phyloP scores from a whole-genome alignment of 2,888 invertebrate species.

The Odontocerum albicorne region DNA sequence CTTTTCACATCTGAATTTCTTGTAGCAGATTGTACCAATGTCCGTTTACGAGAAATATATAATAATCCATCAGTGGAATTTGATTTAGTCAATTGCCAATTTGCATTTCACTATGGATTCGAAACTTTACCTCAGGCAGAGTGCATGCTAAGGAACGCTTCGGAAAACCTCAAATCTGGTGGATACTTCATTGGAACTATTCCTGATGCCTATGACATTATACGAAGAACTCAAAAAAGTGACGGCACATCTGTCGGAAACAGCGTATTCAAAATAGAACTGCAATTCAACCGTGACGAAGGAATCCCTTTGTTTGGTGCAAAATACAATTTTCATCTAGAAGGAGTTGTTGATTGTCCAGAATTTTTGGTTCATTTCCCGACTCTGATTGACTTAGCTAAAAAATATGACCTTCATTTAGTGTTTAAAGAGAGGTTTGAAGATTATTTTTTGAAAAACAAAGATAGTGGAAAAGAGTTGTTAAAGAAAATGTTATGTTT shows the following conservation, averaged over 20 bases:
- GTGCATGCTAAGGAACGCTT: constrained; percentile 89
- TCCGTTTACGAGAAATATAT: constrained; percentile 74
- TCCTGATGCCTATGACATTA: constrained; percentile 90
- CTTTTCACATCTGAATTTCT: constrained; percentile 76
- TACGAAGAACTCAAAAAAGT: constrained; percentile 68
- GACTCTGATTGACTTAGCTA: constrained; percentile 71
- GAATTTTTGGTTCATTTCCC: constrained; percentile 97
- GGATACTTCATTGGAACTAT: constrained; percentile 97
- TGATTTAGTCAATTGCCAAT: constrained; percentile 95
- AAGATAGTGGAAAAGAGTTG: constrained; percentile 58
- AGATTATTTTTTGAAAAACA: constrained; percentile 73
- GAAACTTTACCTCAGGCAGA: constrained; percentile 87
- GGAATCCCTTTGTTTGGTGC: constrained; percentile 89
- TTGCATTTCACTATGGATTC: constrained; percentile 97
- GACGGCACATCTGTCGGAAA: constrained; percentile 71
- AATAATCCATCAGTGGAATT: constrained; percentile 76
- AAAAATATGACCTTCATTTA: constrained; percentile 71
- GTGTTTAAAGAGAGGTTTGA: constrained; percentile 73
- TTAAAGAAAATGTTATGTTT: constrained; percentile 78
- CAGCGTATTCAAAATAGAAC: constrained; percentile 73
- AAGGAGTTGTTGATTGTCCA: constrained; percentile 97
- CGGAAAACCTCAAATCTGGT: constrained; percentile 84
- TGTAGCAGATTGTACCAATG: constrained; percentile 88
- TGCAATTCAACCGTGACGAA: constrained; percentile 64
- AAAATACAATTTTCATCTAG: constrained; percentile 92